phyloP scores from a whole-genome alignment of 1,140 invertebrate species.

The Apis cerana region DNA sequence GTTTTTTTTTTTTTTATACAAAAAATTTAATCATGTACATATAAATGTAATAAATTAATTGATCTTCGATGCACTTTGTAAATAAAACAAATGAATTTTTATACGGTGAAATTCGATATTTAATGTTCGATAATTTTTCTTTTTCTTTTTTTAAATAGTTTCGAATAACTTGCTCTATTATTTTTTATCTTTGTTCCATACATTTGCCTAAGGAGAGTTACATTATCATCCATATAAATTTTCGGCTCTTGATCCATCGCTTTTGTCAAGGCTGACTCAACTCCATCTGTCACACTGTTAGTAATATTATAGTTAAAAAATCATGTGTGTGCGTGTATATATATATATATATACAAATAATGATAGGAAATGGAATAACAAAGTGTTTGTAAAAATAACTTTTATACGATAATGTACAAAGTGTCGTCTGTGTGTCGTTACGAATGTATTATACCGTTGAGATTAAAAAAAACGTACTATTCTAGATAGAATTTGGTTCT shows the following conservation, averaged over 20 bases:
- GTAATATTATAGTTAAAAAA: no score
- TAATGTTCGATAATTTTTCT: no score
- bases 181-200: conserved; percentile 22
- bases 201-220: conserved; percentile 49
- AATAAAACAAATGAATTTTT: background rate
- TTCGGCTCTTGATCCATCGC: conserved; percentile 1
- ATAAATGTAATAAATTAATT: no score
- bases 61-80: background rate
- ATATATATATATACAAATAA: background rate
- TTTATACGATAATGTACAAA: background rate
- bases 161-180: background rate
- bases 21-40: no score
- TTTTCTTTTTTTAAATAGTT: background rate
- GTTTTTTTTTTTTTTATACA: no score
- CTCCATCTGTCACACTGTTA: background rate
- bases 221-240: conserved; percentile 29
- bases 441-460: background rate
- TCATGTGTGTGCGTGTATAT: no score
- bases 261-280: background rate
- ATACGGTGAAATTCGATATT: no score
- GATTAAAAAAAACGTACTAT: background rate
- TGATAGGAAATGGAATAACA: background rate
- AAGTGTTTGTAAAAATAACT: no score
- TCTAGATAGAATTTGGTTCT: background rate
- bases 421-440: background rate